Evolutionary conservation across 2,888 invertebrate genomes (phyloP), one percentile per base, ranked within the genome.

Genomic region (Hirudinaria manillensis): DNA sequence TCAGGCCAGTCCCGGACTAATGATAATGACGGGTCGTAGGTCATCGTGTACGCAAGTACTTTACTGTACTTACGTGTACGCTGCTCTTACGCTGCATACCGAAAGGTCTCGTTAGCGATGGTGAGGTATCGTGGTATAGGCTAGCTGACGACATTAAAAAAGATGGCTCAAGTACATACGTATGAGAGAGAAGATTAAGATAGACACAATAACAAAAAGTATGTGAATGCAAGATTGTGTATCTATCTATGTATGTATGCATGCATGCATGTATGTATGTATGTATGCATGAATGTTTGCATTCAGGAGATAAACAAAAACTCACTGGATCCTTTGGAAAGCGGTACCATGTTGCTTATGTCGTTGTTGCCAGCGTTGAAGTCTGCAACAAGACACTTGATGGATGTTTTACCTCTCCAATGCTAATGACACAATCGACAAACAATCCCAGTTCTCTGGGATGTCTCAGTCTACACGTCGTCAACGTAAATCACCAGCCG

Each of bases 261-360:
- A 71, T 51, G 10, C 29, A 45, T 71, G 51, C 45, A 45, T 71
- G 51, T 71, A 71, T 71, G 45, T 71, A 38, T 34, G 51, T 7
- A 6, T 71, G 51, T 71, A n/a, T 66, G 66, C 10, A 24, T 21
- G 66, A 21, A 66, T 66, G 16, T 24, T 21, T 66, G 10, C n/a
- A 10, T 61, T 29, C 13, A 45, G 45, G 24, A 61, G 61, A 13
- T 21, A 16, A 24, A 61, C 1, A 61, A 61, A 61, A 24, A 61
- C 61, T 61, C 61, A 61, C 61, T 61, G 61, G 61, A 24, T 61
- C 61, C 61, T 61, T 29, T 61, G 61, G 61, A 61, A 1, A 61
- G 61, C 7, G 24, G 61, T 1, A 61, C 29, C 61, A 61, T 61
- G 61, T 61, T 61, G 61, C 29, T 61, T 29, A 61, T 61, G 7